Base-by-base conservation (phyloP, 2,113 vertebrate genomes). In the Lophochroa leadbeateri region DNA sequence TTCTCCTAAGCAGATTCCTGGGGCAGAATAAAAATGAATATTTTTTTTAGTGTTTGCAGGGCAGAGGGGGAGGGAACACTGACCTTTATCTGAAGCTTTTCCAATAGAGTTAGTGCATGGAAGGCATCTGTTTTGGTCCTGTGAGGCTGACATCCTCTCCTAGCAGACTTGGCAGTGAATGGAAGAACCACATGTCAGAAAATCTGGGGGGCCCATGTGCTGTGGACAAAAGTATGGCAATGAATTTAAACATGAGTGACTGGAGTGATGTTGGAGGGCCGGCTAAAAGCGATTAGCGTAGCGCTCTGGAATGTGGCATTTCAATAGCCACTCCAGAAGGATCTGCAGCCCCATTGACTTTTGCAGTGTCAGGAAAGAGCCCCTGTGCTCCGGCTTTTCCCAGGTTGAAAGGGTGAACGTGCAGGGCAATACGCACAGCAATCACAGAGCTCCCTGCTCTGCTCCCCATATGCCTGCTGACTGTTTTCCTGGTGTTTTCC, bases 251-350 rank as follows among this genome's bases (percentile, higher is more conserved):
- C 83, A 79, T 35, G 18, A 92, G 92, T 2, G 8, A 86, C 6
- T 0, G 82, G 78, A 88, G 93, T 17, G 92, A 33, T 93, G 82
- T 43, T 46, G 86, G 80, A 96, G 95, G 86, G 80, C 90, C 13
- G 80, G 77, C 79, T 68, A 67, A 79, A 49, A 93, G 80, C 41
- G 47, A 96, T 97, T 71, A 97, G 88, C 71, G 1, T 31, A 96
- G 96, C 3, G 44, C 77, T 93, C 77, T 94, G 96, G 96, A 96
- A 97, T 95, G 96, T 2, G 61, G 82, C 12, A 0, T 15, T 93
- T 94, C 96, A 92, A 90, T 76, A 92, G 95, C 71, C 1, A 35
- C 90, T 95, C 90, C 95, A 92, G 92, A 96, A 60, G 63, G 85
- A 91, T 94, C 96, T 10, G 95, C 95, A 88, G 92, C 86, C 82